Evolutionary conservation across 2,797 vertebrate species (phyloP).

Genomic region (Lateolabrax maculatus): DNA sequence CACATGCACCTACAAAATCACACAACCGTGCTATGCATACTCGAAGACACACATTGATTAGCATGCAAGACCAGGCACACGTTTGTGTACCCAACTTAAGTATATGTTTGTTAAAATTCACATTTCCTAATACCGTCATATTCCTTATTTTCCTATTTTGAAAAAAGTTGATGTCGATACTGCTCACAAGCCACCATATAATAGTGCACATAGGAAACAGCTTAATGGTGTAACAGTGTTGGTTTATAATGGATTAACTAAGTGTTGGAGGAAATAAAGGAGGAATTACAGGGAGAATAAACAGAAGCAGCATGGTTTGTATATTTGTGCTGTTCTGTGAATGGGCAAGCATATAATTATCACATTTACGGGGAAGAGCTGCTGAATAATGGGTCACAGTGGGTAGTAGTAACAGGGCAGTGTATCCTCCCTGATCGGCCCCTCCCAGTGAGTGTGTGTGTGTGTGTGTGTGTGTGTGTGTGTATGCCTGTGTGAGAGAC

Average conservation of each 20-base stretch:
- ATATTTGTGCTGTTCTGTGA: slow-evolving; percentile 79
- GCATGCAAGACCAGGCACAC: slow-evolving; percentile 11
- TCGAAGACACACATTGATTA: slow-evolving; percentile 29
- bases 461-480: slow-evolving; percentile 36
- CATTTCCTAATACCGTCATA: background rate
- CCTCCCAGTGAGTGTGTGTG: slow-evolving; percentile 41
- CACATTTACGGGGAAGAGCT: slow-evolving; percentile 87
- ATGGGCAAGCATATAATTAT: slow-evolving; percentile 86
- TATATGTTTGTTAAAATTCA: slow-evolving; percentile 13
- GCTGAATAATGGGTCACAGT: slow-evolving; percentile 80
- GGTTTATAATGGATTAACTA: slow-evolving; percentile 71
- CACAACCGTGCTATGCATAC: slow-evolving; percentile 35
- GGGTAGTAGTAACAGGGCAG: slow-evolving; percentile 62
- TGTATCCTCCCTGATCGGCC: slow-evolving; percentile 56
- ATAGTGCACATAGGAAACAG: slow-evolving; percentile 44
- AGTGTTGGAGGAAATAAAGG: slow-evolving; percentile 72
- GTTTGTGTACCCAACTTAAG: background rate
- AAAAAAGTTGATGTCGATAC: slow-evolving; percentile 4
- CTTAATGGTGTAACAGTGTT: slow-evolving; percentile 58
- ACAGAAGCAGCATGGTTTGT: slow-evolving; percentile 81
- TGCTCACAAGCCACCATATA: slow-evolving; percentile 35
- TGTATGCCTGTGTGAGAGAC: too few species aligned
- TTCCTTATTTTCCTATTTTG: slow-evolving; percentile 6
- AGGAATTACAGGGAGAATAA: slow-evolving; percentile 72
- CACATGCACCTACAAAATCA: slow-evolving; percentile 38